These are phyloP conservation scores for Scotopteryx bipunctaria DNA, from an alignment of 2,888 invertebrate species.

Conservation along the genomic window DNA sequence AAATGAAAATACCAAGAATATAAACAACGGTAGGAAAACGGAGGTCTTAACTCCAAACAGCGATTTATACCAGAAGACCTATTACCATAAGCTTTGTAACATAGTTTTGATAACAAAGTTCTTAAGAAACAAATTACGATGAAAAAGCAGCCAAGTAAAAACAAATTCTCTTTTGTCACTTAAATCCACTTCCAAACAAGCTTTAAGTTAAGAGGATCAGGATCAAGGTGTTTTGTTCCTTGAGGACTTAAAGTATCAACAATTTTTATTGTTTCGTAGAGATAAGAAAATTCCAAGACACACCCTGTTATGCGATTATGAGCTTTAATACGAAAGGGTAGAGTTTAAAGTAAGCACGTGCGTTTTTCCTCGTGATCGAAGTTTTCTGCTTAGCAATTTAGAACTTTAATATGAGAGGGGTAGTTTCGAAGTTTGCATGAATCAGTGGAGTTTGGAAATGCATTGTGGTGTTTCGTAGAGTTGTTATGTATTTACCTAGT, in stretches of 20 bases:
- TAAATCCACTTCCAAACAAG: not conserved
- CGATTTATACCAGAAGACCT: too few relatives aligned
- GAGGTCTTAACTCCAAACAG: too few relatives aligned
- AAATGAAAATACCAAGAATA: too few relatives aligned
- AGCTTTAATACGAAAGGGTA: not conserved
- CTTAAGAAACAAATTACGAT: too few relatives aligned
- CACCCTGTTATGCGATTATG: not conserved
- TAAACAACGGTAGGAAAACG: too few relatives aligned
- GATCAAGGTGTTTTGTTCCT: constrained; percentile 10
- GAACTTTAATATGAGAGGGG: not conserved
- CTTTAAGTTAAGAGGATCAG: not conserved
- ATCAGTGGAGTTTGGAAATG: not conserved
- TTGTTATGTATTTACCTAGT: too few relatives aligned
- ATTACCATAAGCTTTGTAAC: too few relatives aligned
- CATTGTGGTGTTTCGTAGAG: not conserved
- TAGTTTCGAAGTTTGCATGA: not conserved
- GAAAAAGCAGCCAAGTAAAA: too few relatives aligned
- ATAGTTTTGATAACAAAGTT: too few relatives aligned
- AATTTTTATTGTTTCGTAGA: not conserved
- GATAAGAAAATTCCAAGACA: not conserved
- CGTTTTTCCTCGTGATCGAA: not conserved
- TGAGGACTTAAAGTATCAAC: constrained; percentile 3
- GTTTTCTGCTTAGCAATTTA: not conserved
- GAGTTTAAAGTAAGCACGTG: not conserved
- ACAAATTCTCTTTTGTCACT: too few relatives aligned